Evolutionary conservation across 2,113 vertebrate species (phyloP).

Genomic region (Castor canadensis): DNA sequence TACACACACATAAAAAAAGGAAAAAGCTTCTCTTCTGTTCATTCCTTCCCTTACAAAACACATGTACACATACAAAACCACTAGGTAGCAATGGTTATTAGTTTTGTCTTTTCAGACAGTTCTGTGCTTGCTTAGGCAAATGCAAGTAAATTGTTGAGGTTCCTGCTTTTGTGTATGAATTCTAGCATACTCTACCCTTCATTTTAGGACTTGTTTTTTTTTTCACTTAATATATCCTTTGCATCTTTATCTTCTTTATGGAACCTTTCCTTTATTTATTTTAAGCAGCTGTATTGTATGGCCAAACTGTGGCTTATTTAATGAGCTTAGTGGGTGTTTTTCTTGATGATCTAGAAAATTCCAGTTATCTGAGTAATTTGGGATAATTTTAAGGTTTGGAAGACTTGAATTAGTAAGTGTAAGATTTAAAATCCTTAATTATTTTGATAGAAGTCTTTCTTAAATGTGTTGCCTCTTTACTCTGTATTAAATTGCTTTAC

Average conservation of each 20-base stretch:
- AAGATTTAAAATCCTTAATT: constrained; percentile 27
- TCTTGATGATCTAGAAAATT: constrained; percentile 34
- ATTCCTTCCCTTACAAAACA: neutral
- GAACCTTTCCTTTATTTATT: neutral
- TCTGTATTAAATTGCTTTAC: neutral
- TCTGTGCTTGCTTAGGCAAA: constrained; percentile 2
- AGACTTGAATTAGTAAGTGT: neutral
- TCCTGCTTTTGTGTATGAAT: neutral
- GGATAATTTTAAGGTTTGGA: constrained; percentile 29
- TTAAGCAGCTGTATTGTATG: neutral
- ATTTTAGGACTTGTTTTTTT: neutral
- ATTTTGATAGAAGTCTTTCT: constrained; percentile 9
- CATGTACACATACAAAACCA: neutral
- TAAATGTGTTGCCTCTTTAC: neutral
- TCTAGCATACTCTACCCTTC: neutral
- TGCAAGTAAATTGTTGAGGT: neutral
- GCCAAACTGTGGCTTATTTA: constrained; percentile 4
- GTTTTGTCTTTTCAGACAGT: neutral
- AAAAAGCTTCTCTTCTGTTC: neutral
- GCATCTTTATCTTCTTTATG: constrained; percentile 2
- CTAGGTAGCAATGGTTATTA: neutral
- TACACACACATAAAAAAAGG: neutral
- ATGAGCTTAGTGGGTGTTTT: constrained; percentile 15
- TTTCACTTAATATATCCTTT: neutral
- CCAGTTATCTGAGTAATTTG: neutral